phyloP scores from a whole-genome alignment of 37 sponge, comb jelly and placozoan species.

The Spongia lamella region DNA sequence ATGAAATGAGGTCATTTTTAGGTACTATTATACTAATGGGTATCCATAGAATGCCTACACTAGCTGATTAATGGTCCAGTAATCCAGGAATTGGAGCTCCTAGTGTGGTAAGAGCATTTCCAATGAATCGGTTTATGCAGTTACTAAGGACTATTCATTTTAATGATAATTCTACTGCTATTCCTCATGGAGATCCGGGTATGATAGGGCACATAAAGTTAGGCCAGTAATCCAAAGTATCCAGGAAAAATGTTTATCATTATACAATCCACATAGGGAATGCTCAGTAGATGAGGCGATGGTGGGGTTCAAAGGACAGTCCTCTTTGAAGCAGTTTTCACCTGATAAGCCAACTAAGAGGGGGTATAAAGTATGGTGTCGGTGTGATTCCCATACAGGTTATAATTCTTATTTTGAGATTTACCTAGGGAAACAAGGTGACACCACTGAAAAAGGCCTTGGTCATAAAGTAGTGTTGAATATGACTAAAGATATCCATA shows the following conservation, averaged over 20 bases:
- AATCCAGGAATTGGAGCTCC: background rate
- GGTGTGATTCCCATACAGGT: slow-evolving; percentile 4
- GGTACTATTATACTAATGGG: slow-evolving; percentile 17
- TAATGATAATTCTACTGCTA: background rate
- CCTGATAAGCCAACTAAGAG: slow-evolving; percentile 17
- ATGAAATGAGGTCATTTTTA: background rate
- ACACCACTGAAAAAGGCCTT: background rate
- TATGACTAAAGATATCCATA: background rate
- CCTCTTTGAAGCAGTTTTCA: background rate
- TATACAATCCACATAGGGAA: background rate
- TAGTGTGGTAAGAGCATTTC: background rate
- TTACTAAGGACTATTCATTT: slow-evolving; percentile 9
- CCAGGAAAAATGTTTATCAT: background rate
- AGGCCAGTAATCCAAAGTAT: background rate
- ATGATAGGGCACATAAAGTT: slow-evolving; percentile 16
- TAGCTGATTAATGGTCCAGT: slow-evolving; percentile 28
- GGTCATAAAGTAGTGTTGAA: background rate
- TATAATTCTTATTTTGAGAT: background rate
- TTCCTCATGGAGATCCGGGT: slow-evolving; percentile 13
- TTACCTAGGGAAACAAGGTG: slow-evolving; percentile 6
- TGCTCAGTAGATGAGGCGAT: slow-evolving; percentile 24
- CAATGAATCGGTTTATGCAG: background rate
- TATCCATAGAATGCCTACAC: background rate
- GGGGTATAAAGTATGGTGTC: slow-evolving; percentile 18
- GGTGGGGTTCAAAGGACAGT: background rate